These are phyloP conservation scores for Drosophila acutilabella DNA, from an alignment of 2,888 invertebrate species.

Conservation along the genomic window DNA sequence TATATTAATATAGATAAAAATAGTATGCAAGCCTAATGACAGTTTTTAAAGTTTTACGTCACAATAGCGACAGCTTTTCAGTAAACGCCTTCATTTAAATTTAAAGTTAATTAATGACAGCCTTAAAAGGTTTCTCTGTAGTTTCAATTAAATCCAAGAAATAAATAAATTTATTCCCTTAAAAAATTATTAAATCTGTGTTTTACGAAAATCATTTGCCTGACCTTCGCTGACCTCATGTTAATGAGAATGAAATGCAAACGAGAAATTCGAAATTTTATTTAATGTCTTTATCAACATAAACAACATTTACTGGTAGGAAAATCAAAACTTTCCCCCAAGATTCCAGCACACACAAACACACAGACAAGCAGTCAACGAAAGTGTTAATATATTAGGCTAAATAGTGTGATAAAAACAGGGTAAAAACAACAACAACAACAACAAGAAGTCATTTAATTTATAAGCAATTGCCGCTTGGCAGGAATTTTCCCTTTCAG, in stretches of 20 bases:
- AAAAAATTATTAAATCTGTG: not conserved
- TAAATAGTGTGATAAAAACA: slow-evolving; percentile 75
- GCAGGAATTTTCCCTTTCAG: slow-evolving; percentile 57
- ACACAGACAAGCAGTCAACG: slow-evolving; percentile 42
- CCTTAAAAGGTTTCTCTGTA: no score
- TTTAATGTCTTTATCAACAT: slow-evolving; percentile 58
- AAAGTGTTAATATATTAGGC: slow-evolving; percentile 74
- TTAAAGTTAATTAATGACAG: no score
- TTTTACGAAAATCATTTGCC: not conserved
- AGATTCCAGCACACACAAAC: slow-evolving; percentile 1
- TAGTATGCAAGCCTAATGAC: no score
- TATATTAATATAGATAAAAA: no score
- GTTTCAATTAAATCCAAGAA: not conserved
- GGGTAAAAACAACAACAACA: slow-evolving; percentile 43
- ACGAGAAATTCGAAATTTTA: slow-evolving; percentile 43
- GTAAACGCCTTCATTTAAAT: no score
- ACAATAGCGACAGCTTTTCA: no score
- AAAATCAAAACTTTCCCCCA: not conserved
- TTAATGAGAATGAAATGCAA: slow-evolving; percentile 35
- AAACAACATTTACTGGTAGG: slow-evolving; percentile 16
- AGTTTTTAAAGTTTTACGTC: no score
- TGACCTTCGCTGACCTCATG: slow-evolving; percentile 30
- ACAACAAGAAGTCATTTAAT: slow-evolving; percentile 65
- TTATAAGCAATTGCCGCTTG: slow-evolving; percentile 74
- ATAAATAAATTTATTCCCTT: not conserved